phyloP scores from a whole-genome alignment of 2,113 vertebrate genomes.

The Danio rerio region GRCz12tu NC_133186.1:22456001-22456500 shows the following conservation, averaged over 20 bases:
- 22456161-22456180: too few species aligned
- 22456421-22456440: not conserved
- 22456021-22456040: too few species aligned
- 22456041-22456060: too few species aligned
- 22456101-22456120: too few species aligned
- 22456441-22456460: not conserved
- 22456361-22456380: constrained; percentile 17
- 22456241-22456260: not conserved
- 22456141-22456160: too few species aligned
- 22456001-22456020: too few species aligned
- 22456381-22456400: not conserved
- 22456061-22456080: too few species aligned
- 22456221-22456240: not conserved
- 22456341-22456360: constrained; percentile 6
- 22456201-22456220: not conserved
- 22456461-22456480: not conserved
- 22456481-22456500: not conserved
- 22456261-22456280: not conserved
- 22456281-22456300: constrained; percentile 12
- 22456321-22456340: not conserved
- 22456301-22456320: constrained; percentile 23
- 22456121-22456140: too few species aligned
- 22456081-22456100: too few species aligned
- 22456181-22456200: not conserved
- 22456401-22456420: not conserved